Conservation (phyloP, 2,888 invertebrate genomes). For the Brachypalpus laphriformis region DNA sequence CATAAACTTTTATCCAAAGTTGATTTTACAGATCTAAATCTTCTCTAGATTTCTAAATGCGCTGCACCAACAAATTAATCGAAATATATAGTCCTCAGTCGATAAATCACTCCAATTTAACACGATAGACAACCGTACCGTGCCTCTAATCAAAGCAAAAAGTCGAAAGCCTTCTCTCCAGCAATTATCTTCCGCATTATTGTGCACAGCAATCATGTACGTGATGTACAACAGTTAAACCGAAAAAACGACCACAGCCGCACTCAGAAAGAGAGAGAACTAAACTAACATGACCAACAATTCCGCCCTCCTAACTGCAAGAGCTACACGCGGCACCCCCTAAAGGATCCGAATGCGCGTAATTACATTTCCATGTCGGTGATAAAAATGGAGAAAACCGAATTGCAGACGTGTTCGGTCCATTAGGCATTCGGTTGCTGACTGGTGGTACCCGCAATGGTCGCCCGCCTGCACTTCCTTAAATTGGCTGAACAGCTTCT, state of each 20-base stretch:
- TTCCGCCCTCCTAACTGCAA: conserved; percentile 32
- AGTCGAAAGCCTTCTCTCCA: conserved; percentile 42
- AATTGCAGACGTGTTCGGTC: conserved; percentile 65
- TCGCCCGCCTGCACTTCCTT: conserved; percentile 27
- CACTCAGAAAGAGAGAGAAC: conserved; percentile 8
- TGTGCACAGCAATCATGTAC: conserved; percentile 43
- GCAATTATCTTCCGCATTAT: conserved; percentile 67
- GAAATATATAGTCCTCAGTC: conserved; percentile 17
- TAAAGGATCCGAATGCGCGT: conserved; percentile 70
- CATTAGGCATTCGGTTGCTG: conserved; percentile 55
- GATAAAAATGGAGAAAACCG: conserved; percentile 56
- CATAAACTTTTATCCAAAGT: no score
- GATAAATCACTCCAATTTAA: conserved; percentile 61
- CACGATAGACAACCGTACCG: conserved; percentile 19
- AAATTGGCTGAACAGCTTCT: conserved; percentile 59
- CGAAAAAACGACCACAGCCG: conserved; percentile 24
- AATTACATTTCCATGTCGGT: conserved; percentile 74
- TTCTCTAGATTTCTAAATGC: no score
- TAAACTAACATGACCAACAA: conserved; percentile 39
- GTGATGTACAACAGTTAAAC: conserved; percentile 42
- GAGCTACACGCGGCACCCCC: conserved; percentile 43
- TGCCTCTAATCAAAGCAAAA: conserved; percentile 43
- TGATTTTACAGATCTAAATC: neutral
- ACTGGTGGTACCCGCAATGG: conserved; percentile 18
- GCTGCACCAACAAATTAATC: conserved; percentile 27